Percentiles rank a stretch among this genome's conserved stretches.
Conservation (phyloP, 2,888 invertebrate species). For the Cerastis leucographa region DNA sequence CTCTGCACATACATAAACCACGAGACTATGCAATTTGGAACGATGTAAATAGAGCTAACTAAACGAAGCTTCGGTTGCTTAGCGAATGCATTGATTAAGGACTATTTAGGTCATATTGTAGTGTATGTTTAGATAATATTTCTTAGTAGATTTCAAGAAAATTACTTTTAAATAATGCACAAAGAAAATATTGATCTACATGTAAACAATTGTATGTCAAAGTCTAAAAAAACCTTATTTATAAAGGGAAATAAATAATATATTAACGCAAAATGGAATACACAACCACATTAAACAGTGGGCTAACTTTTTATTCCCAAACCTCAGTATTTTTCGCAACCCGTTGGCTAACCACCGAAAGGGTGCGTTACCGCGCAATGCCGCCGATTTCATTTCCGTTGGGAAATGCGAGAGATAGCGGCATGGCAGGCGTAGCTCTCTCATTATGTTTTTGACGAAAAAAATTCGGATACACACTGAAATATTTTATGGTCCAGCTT, state of each 20-base stretch:
- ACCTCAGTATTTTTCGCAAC: constrained; percentile 54
- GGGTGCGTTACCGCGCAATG: constrained; percentile 62
- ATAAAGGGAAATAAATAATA: background rate
- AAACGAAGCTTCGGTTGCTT: background rate
- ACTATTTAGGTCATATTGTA: background rate
- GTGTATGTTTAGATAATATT: background rate
- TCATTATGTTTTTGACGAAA: constrained; percentile 61
- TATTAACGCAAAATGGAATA: background rate
- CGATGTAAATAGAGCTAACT: background rate
- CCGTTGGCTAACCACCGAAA: constrained; percentile 59
- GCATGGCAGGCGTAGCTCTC: constrained; percentile 25
- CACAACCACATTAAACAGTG: constrained; percentile 22
- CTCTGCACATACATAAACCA: background rate
- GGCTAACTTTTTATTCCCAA: constrained; percentile 50
- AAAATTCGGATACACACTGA: constrained; percentile 49
- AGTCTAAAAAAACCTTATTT: background rate
- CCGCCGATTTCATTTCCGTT: constrained; percentile 70
- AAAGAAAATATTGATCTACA: background rate
- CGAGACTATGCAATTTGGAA: background rate
- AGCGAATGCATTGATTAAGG: background rate
- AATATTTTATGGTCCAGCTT: constrained; percentile 55
- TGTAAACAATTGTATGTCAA: too few species aligned
- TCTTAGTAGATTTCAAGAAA: background rate
- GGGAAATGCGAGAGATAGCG: constrained; percentile 66
- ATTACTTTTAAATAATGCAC: background rate